Evolutionary conservation across 1,140 invertebrate species (phyloP).

Genomic region (Ostrea edulis): DNA sequence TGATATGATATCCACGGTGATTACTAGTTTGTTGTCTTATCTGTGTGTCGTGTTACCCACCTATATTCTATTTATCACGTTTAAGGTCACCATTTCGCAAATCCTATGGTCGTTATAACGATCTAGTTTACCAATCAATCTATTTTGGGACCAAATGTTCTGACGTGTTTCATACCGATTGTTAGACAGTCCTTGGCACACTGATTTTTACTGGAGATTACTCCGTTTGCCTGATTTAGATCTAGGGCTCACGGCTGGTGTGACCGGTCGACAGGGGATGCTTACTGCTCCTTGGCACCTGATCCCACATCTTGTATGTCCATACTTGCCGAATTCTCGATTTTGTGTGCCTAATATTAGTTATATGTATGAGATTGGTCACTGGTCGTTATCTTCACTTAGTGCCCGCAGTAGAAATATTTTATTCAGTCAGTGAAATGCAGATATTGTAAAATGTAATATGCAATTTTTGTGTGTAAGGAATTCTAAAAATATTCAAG

Average conservation of each 20-base stretch:
- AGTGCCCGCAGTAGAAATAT: too few relatives aligned
- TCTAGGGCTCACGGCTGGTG: background rate
- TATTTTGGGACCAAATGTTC: too few relatives aligned
- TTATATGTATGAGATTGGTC: background rate
- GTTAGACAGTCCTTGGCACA: too few relatives aligned
- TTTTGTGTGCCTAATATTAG: background rate
- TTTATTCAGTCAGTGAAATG: too few relatives aligned
- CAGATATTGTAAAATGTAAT: too few relatives aligned
- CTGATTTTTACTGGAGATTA: background rate
- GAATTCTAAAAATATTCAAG: too few relatives aligned
- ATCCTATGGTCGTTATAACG: background rate
- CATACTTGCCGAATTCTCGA: background rate
- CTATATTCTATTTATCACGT: too few relatives aligned
- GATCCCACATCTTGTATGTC: background rate
- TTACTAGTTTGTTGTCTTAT: too few relatives aligned
- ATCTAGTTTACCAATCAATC: too few relatives aligned
- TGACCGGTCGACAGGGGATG: background rate
- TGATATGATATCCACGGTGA: too few relatives aligned
- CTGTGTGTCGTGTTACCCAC: too few relatives aligned
- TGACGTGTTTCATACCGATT: background rate
- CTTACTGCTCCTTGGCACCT: background rate
- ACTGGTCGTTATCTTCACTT: background rate
- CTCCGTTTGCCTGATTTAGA: background rate
- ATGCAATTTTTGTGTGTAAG: too few relatives aligned
- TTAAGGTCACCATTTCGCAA: background rate